Conservation (phyloP, 1,140 invertebrate genomes). For the Whitmania pigra region DNA sequence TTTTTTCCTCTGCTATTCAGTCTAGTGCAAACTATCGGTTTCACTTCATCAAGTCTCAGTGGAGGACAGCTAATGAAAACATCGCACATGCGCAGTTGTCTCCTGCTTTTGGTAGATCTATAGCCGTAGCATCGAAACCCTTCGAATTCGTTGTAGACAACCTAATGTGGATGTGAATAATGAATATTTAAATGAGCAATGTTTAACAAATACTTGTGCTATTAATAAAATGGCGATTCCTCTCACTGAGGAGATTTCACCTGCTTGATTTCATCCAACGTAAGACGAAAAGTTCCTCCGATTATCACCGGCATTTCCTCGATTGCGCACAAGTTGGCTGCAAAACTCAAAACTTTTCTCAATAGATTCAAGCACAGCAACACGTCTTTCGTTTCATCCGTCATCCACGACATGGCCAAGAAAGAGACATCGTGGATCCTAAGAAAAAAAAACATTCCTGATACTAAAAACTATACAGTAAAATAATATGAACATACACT, state of each 20-base stretch:
- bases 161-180: not conserved
- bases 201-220: not conserved
- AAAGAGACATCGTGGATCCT: constrained; percentile 15
- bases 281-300: constrained; percentile 21
- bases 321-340: constrained; percentile 16
- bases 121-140: constrained; percentile 21
- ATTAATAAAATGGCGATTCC: not conserved
- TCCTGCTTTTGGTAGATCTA: not conserved
- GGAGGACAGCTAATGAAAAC: constrained; percentile 20
- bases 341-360: constrained; percentile 18
- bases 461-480: not conserved
- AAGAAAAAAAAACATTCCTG: not conserved
- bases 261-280: constrained; percentile 14
- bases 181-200: not conserved
- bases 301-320: constrained; percentile 23
- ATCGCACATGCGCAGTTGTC: constrained; percentile 13
- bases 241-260: not conserved
- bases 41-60: constrained; percentile 14
- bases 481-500: not conserved
- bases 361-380: constrained; percentile 9
- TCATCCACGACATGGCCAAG: constrained; percentile 20
- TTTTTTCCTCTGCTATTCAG: not conserved
- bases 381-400: constrained; percentile 16
- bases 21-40: constrained; percentile 19
- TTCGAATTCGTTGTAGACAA: constrained; percentile 18